Percentiles rank a stretch among this genome's conserved stretches.
These are phyloP conservation scores for Antitype chi DNA, from an alignment of 2,888 invertebrate genomes.

Conservation along the genomic window DNA sequence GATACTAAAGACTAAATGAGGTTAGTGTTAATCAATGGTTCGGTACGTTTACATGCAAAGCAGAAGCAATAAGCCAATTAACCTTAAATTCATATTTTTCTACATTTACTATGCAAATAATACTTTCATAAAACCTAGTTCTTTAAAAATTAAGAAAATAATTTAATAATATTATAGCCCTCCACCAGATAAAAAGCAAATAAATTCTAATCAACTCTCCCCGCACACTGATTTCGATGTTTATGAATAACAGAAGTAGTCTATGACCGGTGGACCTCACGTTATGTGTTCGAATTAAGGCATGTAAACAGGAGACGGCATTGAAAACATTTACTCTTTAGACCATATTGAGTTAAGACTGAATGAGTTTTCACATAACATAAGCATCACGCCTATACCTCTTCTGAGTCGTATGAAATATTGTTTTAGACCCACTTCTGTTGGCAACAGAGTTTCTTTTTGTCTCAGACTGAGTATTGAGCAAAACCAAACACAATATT, in stretches of 20 bases:
- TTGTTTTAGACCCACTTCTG: background rate
- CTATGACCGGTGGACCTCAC: constrained; percentile 25
- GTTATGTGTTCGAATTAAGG: constrained; percentile 14
- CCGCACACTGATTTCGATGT: constrained; percentile 38
- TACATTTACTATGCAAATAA: constrained; percentile 14
- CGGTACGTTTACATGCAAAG: constrained; percentile 54
- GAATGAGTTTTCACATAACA: background rate
- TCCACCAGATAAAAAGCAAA: constrained; percentile 37
- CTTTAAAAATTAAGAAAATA: background rate
- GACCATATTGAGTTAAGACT: background rate
- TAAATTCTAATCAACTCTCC: constrained; percentile 21
- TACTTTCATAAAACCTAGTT: background rate
- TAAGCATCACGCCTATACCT: background rate
- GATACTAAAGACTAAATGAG: constrained; percentile 24
- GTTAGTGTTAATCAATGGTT: constrained; percentile 30
- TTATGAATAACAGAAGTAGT: constrained; percentile 33
- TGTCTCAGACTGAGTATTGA: background rate
- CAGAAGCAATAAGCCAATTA: constrained; percentile 56
- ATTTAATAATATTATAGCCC: constrained; percentile 6
- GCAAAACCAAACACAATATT: background rate
- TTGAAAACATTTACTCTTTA: background rate
- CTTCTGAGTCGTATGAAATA: background rate
- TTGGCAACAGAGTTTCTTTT: background rate
- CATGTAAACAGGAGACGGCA: constrained; percentile 43
- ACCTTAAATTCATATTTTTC: constrained; percentile 18